Base-by-base conservation (phyloP, 2,888 invertebrate genomes). In the Nymphalis polychloros region DNA sequence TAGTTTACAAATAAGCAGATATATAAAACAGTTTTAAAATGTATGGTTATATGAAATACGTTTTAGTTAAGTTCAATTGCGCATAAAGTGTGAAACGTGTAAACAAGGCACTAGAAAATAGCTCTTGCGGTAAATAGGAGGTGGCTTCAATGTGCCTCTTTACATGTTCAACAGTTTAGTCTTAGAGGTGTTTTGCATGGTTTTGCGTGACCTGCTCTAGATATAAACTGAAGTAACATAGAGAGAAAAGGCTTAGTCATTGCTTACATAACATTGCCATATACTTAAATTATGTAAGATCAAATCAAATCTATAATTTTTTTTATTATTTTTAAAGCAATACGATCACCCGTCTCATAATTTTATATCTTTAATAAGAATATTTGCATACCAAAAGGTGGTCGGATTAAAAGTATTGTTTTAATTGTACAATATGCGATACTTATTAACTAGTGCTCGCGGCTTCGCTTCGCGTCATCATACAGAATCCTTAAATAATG, bases 61-160 rank as follows among this genome's bases (percentile, higher is more conserved):
- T 55, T 31, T 27, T 16, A n/a, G 57, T 35, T 7, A 57, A 31
- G 19, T 19, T 35, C 31, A 35, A 59, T 49, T 57, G 48, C 35
- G n/a, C 48, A 55, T 59, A 67, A 63, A 67, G 49, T 31, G 60
- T 50, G 48, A 67, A 67, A 63, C 46, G 19, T 63, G 59, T 63
- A 63, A 55, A 61, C 60, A 63, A 61, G 64, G 57, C 53, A 59
- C 67, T 59, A 63, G 63, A 70, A 67, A 70, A 67, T 63, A 67
- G 67, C 64, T 67, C 72, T 73, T 70, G 61, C 69, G 67, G 73
- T 73, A 73, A 76, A 76, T 75, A 76, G 71, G 75, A 71, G 72
- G 71, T 69, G 53, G 68, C 68, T 72, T 74, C 71, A 73, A 73
- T 76, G 72, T 75, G 68, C 71, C 74, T 75, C 75, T 76, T 76